Percentiles rank a stretch among this genome's conserved stretches.
These are phyloP conservation scores for Spodoptera picta DNA, from an alignment of 2,888 invertebrate genomes.

Conservation along the genomic window DNA sequence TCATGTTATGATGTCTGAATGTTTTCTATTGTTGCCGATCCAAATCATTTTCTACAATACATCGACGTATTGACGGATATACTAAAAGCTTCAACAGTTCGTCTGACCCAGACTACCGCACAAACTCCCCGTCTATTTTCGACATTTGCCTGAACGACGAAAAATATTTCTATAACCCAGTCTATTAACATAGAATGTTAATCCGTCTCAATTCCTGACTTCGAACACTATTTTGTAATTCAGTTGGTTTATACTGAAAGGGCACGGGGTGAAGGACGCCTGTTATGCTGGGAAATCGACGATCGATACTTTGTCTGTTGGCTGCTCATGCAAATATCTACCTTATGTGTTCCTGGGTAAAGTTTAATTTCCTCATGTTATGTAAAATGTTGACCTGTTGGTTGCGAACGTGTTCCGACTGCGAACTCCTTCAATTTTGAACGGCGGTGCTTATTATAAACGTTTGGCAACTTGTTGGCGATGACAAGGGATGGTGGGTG, in stretches of 20 bases:
- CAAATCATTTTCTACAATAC: conserved; percentile 25
- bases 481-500: conserved; percentile 49
- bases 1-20: too few species aligned
- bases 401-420: conserved; percentile 66
- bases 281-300: conserved; percentile 66
- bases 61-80: conserved; percentile 35
- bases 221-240: conserved; percentile 60
- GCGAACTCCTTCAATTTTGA: conserved; percentile 60
- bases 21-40: conserved; percentile 4
- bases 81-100: conserved; percentile 19
- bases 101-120: conserved; percentile 47
- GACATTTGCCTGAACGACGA: conserved; percentile 40
- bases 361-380: conserved; percentile 23
- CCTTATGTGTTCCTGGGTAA: conserved; percentile 41
- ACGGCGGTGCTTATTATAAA: conserved; percentile 60
- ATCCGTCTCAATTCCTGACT: conserved; percentile 41
- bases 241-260: conserved; percentile 72
- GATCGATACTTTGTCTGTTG: conserved; percentile 77
- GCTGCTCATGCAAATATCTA: conserved; percentile 49
- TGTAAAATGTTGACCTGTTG: conserved; percentile 67
- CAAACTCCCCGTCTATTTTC: conserved; percentile 50
- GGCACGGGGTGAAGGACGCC: conserved; percentile 85
- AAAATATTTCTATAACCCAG: conserved; percentile 38
- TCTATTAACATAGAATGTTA: conserved; percentile 28
- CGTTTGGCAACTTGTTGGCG: conserved; percentile 61